Evolutionary conservation across 2,113 vertebrate genomes (phyloP).

Genomic region (Helogale parvula): DNA sequence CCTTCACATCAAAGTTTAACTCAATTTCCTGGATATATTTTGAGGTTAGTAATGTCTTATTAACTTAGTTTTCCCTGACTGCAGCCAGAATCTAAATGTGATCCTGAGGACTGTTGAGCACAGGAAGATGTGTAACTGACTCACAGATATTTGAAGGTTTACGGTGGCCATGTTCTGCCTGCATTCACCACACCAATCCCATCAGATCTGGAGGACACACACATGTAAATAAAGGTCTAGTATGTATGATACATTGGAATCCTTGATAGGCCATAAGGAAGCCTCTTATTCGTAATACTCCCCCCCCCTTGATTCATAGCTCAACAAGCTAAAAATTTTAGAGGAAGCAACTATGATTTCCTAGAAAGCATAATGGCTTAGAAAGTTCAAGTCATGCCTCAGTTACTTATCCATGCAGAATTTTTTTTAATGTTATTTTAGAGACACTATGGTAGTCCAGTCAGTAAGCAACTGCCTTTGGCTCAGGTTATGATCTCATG

Average conservation of each 20-base stretch:
- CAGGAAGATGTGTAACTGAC: neutral
- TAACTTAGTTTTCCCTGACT: conserved; percentile 73
- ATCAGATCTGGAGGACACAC: neutral
- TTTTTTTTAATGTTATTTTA: no score
- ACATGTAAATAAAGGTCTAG: neutral
- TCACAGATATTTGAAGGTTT: neutral
- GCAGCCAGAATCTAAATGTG: conserved; percentile 67
- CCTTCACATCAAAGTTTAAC: conserved; percentile 77
- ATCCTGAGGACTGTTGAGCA: neutral
- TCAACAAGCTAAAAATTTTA: neutral
- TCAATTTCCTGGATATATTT: conserved; percentile 74
- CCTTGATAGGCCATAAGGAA: neutral
- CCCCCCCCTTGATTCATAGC: neutral
- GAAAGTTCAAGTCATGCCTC: neutral
- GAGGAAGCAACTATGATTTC: neutral
- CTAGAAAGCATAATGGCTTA: neutral
- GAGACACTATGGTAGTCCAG: no score
- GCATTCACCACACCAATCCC: neutral
- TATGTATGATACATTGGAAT: neutral
- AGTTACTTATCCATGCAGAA: neutral
- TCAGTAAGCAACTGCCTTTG: no score
- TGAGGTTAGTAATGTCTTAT: conserved; percentile 71
- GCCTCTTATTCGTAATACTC: neutral
- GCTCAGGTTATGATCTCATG: no score
- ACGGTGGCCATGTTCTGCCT: neutral